Conservation (phyloP, 1,140 invertebrate species). For the Armadillidium nasatum region DNA sequence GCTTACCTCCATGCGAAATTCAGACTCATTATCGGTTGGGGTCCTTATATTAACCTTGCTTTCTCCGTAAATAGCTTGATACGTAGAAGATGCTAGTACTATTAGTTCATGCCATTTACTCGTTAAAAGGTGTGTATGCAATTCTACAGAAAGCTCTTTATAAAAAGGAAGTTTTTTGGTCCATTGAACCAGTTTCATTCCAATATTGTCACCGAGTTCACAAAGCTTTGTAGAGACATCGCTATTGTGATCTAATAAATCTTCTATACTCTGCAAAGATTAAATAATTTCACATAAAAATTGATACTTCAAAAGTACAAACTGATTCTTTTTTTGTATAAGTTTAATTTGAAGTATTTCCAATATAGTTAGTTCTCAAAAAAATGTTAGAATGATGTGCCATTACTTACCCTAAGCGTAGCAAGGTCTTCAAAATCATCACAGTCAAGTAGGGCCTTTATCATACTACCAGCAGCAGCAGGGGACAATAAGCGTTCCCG, state of each 20-base stretch:
- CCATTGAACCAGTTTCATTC: slow-evolving; percentile 96
- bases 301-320: too few relatives aligned
- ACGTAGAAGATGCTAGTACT: slow-evolving; percentile 86
- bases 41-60: slow-evolving; percentile 53
- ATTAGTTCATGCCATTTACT: slow-evolving; percentile 97
- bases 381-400: background rate
- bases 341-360: too few relatives aligned
- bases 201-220: slow-evolving; percentile 91
- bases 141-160: slow-evolving; percentile 83
- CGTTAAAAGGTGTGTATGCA: slow-evolving; percentile 88
- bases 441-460: slow-evolving; percentile 84
- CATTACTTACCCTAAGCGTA: slow-evolving; percentile 60
- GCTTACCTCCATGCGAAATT: slow-evolving; percentile 70
- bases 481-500: slow-evolving; percentile 74
- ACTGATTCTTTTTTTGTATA: too few relatives aligned
- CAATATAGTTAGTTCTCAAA: too few relatives aligned
- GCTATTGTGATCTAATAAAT: slow-evolving; percentile 78
- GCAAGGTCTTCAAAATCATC: slow-evolving; percentile 94
- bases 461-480: slow-evolving; percentile 75
- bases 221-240: slow-evolving; percentile 87
- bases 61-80: slow-evolving; percentile 80
- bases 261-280: slow-evolving; percentile 72
- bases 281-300: too few relatives aligned
- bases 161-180: slow-evolving; percentile 96
- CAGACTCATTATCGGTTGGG: slow-evolving; percentile 58